Evolutionary conservation across 2,888 invertebrate genomes (phyloP).

Genomic region (Ctenicera cuprea): DNA sequence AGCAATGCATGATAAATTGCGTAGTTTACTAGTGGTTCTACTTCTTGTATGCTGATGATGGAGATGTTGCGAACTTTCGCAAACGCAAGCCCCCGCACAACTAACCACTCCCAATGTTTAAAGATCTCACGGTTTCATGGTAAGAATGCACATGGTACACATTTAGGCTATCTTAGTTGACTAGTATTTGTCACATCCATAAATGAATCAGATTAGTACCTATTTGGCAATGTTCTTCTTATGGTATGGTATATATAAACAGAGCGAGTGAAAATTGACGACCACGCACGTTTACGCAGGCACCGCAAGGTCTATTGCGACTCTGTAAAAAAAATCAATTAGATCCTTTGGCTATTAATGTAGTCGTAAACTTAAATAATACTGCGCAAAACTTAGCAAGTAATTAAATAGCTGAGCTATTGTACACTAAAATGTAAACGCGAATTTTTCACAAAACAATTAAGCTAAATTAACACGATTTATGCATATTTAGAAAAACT

Average conservation of each 20-base stretch:
- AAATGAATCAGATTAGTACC: slow-evolving; percentile 40
- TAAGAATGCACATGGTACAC: slow-evolving; percentile 41
- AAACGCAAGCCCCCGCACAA: slow-evolving; percentile 25
- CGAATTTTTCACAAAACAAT: too few relatives aligned
- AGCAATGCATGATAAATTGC: slow-evolving; percentile 1
- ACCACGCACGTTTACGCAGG: slow-evolving; percentile 13
- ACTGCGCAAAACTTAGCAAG: background rate
- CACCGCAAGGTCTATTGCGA: background rate
- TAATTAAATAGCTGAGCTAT: too few relatives aligned
- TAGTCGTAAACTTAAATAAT: background rate
- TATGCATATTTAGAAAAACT: too few relatives aligned
- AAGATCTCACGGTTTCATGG: slow-evolving; percentile 55
- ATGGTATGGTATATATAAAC: slow-evolving; percentile 16
- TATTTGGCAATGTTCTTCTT: slow-evolving; percentile 28
- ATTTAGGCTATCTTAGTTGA: slow-evolving; percentile 34
- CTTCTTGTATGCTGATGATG: slow-evolving; percentile 18
- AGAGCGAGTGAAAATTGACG: slow-evolving; percentile 24
- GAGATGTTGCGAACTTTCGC: slow-evolving; percentile 46
- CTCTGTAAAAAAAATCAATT: slow-evolving; percentile 2
- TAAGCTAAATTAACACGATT: too few relatives aligned
- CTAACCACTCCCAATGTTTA: slow-evolving; percentile 54
- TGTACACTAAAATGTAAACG: too few relatives aligned
- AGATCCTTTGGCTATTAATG: background rate
- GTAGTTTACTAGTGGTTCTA: background rate
- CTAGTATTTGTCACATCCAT: slow-evolving; percentile 40